These are phyloP conservation scores for Nymphicus hollandicus DNA, from an alignment of 2,113 vertebrate species.

Conservation along the genomic window DNA sequence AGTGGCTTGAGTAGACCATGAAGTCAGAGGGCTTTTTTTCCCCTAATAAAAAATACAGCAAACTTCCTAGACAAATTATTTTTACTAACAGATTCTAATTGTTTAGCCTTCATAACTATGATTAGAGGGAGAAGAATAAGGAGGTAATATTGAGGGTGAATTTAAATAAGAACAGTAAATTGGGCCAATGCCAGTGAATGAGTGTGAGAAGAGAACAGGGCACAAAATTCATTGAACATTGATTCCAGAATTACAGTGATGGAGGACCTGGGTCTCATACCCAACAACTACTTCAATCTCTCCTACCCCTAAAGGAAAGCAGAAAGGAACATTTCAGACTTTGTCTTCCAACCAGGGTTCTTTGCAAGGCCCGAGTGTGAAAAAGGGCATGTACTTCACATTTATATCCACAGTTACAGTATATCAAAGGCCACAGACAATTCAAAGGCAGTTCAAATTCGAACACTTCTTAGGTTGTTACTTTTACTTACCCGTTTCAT, in stretches of 20 bases:
- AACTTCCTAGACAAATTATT: background rate
- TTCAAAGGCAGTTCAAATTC: background rate
- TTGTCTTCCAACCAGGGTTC: background rate
- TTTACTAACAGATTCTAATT: background rate
- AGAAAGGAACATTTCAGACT: background rate
- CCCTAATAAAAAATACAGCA: background rate
- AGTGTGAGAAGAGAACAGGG: background rate
- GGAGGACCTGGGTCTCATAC: background rate
- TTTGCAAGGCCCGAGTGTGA: background rate
- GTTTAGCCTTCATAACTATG: background rate
- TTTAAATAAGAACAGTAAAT: background rate
- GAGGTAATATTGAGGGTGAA: background rate
- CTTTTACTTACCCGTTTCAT: background rate
- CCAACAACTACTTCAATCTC: background rate
- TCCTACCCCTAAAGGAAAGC: background rate
- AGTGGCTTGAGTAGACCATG: background rate
- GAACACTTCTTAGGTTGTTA: background rate
- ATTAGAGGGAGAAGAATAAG: background rate
- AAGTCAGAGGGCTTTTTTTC: background rate
- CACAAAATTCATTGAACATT: background rate
- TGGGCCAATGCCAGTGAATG: background rate
- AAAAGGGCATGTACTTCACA: background rate
- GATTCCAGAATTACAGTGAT: background rate
- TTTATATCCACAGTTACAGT: background rate
- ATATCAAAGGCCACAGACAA: background rate